phyloP scores from a whole-genome alignment of 2,888 invertebrate species.

The Stegana nigrithorax region DNA sequence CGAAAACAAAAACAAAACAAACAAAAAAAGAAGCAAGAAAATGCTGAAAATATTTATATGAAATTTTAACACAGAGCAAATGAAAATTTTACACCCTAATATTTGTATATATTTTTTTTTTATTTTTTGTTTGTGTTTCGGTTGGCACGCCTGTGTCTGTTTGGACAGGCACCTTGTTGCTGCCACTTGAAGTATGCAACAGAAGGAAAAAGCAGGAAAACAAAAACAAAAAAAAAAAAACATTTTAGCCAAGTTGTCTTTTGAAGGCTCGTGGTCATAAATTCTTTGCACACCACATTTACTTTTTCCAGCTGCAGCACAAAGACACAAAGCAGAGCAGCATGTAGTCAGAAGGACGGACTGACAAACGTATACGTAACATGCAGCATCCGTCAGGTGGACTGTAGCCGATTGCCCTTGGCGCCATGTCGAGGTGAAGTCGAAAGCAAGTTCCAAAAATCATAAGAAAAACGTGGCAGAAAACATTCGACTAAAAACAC shows the following conservation, averaged over 20 bases:
- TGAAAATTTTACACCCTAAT: constrained; percentile 51
- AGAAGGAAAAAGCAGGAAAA: no score
- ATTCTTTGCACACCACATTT: constrained; percentile 62
- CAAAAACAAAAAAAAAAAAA: no score
- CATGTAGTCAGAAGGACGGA: constrained; percentile 27
- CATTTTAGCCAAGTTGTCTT: constrained; percentile 51
- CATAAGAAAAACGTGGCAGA: neutral
- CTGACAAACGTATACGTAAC: neutral
- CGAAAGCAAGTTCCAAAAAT: no score
- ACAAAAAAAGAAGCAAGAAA: neutral
- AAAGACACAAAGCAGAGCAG: constrained; percentile 32
- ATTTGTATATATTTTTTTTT: constrained; percentile 20
- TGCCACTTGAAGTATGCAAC: constrained; percentile 9
- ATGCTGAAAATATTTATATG: neutral
- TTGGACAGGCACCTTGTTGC: constrained; percentile 29
- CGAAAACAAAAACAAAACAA: neutral
- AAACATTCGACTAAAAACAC: constrained; percentile 39
- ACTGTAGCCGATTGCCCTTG: no score
- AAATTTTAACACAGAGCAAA: constrained; percentile 32
- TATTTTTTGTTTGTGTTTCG: constrained; percentile 4
- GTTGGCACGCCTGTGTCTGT: constrained; percentile 35
- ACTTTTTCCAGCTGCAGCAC: constrained; percentile 22
- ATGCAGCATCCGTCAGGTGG: no score
- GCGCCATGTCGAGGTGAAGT: no score
- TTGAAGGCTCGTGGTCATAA: constrained; percentile 59